Base-by-base conservation (phyloP, 2,797 vertebrate genomes). In the Peromyscus eremicus region DNA sequence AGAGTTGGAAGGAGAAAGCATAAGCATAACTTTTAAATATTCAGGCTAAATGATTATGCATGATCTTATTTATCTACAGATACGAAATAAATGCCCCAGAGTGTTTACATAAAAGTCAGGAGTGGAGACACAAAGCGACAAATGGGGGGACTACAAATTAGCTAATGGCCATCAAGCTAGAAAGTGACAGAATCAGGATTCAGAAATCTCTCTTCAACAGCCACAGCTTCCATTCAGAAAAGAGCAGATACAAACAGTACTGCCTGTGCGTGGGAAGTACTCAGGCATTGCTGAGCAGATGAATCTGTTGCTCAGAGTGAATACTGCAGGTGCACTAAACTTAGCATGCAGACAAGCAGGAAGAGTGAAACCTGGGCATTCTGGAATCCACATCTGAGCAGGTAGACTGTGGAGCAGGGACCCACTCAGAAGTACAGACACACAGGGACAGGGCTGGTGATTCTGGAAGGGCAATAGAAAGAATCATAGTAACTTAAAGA, bases 31-130 rank as follows among this genome's bases (percentile, higher is more conserved):
- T 40, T 94, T 91, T 52, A 73, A 92, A 71, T 40, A 80, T 23
- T 70, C 85, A 46, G 13, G 40, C n/a, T 89, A 86, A 1, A 66
- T 60, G 10, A 55, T 43, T 91, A 66, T 73, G 6, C 6, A 13
- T 86, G 27, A 21, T 79, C 29, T 96, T 27, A 73, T 87, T 89
- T 88, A 77, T 40, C 43, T 90, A 75, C 64, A 80, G n/a, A 49
- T 84, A 80, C 52, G n/a, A 89, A 46, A 85, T 57, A 23, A 40
- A 49, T 57, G 27, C 5, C 7, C 29, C 62, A 29, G 2, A 11
- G 5, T 92, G 9, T 77, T 88, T 10, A 23, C 40, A 43, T 73
- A 71, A 73, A 90, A 71, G 21, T 88, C 73, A 95, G 5, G 62
- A 49, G 37, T 64, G 25, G 37, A 19, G 7, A 77, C 10, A 81